A percentile compares a stretch with the other conserved stretches of the same genome.
These are phyloP conservation scores for Andinoacara biseriatus DNA, from an alignment of 2,113 vertebrate species.

Conservation along the genomic window DNA sequence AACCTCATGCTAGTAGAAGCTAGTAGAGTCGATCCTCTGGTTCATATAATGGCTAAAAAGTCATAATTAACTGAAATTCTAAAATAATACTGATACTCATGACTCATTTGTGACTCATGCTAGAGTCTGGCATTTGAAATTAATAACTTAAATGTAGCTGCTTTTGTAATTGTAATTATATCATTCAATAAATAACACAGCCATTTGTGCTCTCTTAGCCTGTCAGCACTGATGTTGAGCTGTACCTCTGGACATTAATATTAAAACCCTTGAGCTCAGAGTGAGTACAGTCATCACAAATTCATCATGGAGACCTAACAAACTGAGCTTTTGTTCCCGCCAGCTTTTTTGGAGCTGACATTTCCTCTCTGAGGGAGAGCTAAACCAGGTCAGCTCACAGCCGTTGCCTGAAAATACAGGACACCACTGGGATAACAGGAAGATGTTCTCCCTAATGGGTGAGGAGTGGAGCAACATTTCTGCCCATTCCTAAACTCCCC, in stretches of 20 bases:
- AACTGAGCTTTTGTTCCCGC: slow-evolving; percentile 35
- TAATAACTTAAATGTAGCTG: not conserved
- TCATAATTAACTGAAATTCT: not conserved
- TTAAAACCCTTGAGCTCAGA: slow-evolving; percentile 24
- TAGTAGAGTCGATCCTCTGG: not conserved
- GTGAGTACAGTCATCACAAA: slow-evolving; percentile 53
- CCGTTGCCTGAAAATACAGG: slow-evolving; percentile 33
- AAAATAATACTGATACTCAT: not conserved
- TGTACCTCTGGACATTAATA: slow-evolving; percentile 34
- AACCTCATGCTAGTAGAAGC: not conserved
- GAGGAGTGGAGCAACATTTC: not conserved
- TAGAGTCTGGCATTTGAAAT: accelerated
- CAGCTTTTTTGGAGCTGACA: slow-evolving; percentile 44
- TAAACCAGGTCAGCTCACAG: slow-evolving; percentile 56
- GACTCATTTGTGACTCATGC: not conserved
- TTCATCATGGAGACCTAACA: slow-evolving; percentile 42
- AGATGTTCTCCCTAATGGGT: slow-evolving; percentile 1
- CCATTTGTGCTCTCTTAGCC: not conserved
- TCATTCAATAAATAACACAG: not conserved
- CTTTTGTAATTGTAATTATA: not conserved
- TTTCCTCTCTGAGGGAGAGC: slow-evolving; percentile 40
- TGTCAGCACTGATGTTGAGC: not conserved
- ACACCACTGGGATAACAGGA: slow-evolving; percentile 22
- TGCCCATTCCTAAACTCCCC: slow-evolving; percentile 3
- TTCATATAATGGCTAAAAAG: not conserved